Evolutionary conservation across 2,113 vertebrate genomes (phyloP), one percentile per base, ranked within the genome.

Genomic region (Pedetes capensis): DNA sequence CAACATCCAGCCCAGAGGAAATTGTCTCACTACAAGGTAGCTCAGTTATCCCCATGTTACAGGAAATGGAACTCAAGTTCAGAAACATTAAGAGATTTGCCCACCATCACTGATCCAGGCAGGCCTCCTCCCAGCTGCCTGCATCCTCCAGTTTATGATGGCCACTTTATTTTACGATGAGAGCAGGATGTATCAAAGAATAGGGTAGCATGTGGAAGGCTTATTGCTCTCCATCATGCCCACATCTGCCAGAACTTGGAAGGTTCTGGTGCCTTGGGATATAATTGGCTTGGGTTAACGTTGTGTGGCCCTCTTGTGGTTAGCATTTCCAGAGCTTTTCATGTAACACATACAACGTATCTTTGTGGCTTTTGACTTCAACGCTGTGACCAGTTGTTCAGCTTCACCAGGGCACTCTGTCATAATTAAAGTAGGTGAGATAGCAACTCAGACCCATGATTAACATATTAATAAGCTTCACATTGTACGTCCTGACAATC

Each of bases 371-470:
- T 91, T 86, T 95, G 91, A 87, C 39, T 66, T 25, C 20, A 84
- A 23, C 53, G 51, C 27, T 53, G 74, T 82, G 61, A 13, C 63
- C 74, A 76, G 34, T 95, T 87, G 83, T 89, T 97, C 83, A 55
- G n/a, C 74, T 91, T 95, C 14, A 34, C n/a, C 64, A 83, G 22
- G 76, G 79, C 84, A 68, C 59, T 96, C 93, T 69, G 75, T 96
- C 93, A 87, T 94, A 96, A 94, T 96, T 97, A 89, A 87, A 72
- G 51, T 74, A 71, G 83, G 95, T 39, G 89, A 80, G 39, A 66
- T 82, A 95, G 86, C 51, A 96, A 49, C 78, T 51, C 49, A 80
- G 39, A 47, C 69, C 82, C 89, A 59, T 49, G 63, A 93, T 94
- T 93, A 89, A 69, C 80, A 94, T 89, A 89, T 92, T 89, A 96